Base-by-base conservation (phyloP, 2,888 invertebrate genomes). In the Dexiosoma caninum region DNA sequence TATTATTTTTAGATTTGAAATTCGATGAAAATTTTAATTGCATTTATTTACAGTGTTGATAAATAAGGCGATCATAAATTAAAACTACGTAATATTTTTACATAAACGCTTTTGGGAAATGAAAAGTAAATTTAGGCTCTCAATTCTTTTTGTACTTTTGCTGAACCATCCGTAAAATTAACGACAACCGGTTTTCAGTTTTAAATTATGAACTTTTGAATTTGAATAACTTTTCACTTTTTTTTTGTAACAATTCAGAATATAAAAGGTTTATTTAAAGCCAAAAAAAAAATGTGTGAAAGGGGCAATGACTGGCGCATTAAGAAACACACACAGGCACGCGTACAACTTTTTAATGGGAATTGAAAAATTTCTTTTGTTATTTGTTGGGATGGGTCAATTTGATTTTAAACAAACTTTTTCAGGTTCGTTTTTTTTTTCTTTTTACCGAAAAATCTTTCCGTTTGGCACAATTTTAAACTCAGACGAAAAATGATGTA, bases 161-260 rank as follows among this genome's bases (percentile, higher is more conserved):
- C 46, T 21, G 10, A 10, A 55, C 10, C 12, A 23, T 14, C 9
- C 10, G 14, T 14, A 59, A 59, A 40, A 40, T 23, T n/a, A 7
- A 8, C 2, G 2, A 19, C 0, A 40, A 62, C 1, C 32, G 1
- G 30, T 37, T 21, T 57, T 10, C 8, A 1, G 3, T 46, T 21
- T 1, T 44, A 44, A 35, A 7, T 12, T 35, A 44, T 35, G n/a
- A 30, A 62, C 9, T 46, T 44, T n/a, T 19, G 23, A 40, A 16
- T 59, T 59, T 8, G 2, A 46, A 32, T 44, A 44, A 46, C 3
- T 32, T 59, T 44, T 62, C 62, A 62, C 62, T 62, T 62, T 62
- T 27, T 46, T 46, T n/a, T n/a, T n/a, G n/a, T n/a, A n/a, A n/a
- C 8, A 46, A 46, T 21, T 46, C 19, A 30, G 27, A 42, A 42